These are phyloP conservation scores for Triplophysa dalaica DNA, from an alignment of 2,113 vertebrate species.

Conservation along the genomic window DNA sequence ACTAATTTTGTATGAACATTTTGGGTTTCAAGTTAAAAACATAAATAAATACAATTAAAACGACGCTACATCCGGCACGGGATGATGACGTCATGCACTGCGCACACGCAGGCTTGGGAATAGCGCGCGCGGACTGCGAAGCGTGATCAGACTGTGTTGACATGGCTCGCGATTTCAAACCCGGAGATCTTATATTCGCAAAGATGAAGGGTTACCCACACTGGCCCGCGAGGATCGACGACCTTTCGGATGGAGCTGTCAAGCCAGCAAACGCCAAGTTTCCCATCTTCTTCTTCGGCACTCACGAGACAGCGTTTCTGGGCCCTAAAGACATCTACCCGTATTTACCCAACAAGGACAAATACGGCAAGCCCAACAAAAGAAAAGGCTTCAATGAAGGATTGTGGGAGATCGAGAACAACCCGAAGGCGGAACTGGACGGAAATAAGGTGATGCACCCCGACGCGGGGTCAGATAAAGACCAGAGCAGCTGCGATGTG, in stretches of 20 bases:
- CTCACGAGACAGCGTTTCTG: slow-evolving; percentile 96
- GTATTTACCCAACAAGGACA: slow-evolving; percentile 92
- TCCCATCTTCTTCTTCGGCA: slow-evolving; percentile 99
- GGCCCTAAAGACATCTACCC: slow-evolving; percentile 97
- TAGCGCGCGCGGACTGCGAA: no score
- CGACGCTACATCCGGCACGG: slow-evolving; percentile 49
- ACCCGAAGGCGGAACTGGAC: slow-evolving; percentile 93
- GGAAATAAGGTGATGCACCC: slow-evolving; percentile 82
- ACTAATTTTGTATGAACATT: no score
- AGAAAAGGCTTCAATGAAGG: slow-evolving; percentile 98
- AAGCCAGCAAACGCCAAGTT: slow-evolving; percentile 94
- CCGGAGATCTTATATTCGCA: slow-evolving; percentile 94
- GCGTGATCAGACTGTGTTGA: slow-evolving; percentile 5
- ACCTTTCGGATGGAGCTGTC: slow-evolving; percentile 94
- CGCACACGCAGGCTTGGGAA: background rate
- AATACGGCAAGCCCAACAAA: slow-evolving; percentile 96
- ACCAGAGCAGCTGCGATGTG: slow-evolving; percentile 67
- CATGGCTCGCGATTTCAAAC: slow-evolving; percentile 92
- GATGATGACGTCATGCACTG: background rate
- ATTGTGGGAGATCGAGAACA: slow-evolving; percentile 98
- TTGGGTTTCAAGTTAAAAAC: no score
- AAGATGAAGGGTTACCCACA: slow-evolving; percentile 99
- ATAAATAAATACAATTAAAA: no score
- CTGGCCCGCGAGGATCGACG: slow-evolving; percentile 96
- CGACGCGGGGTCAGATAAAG: slow-evolving; percentile 63